Conservation (phyloP, 2,888 invertebrate species). For the Pseudococcus viburni region DNA sequence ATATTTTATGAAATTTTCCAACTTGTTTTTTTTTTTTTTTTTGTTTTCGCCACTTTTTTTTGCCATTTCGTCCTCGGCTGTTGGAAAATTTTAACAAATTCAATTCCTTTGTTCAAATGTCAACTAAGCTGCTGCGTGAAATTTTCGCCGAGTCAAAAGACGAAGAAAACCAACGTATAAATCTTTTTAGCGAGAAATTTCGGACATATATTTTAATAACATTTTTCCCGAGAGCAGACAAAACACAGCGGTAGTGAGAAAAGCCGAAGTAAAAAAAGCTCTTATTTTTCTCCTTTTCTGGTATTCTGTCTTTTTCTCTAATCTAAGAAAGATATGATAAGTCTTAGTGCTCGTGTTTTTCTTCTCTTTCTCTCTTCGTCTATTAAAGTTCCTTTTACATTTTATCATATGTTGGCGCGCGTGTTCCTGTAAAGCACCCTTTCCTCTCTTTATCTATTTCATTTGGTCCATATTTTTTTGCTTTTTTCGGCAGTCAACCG, state of each 20-base stretch:
- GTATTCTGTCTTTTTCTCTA: background rate
- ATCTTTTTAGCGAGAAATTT: slow-evolving; percentile 41
- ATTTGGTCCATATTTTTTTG: background rate
- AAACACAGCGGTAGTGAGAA: background rate
- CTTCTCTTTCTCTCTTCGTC: slow-evolving; percentile 8
- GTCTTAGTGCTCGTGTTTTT: background rate
- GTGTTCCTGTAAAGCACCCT: background rate
- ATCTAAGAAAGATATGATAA: slow-evolving; percentile 36
- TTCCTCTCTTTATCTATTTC: background rate
- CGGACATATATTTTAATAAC: slow-evolving; percentile 47
- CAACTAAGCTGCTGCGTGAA: background rate
- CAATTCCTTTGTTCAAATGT: slow-evolving; percentile 1
- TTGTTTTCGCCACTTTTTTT: background rate
- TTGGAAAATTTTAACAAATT: slow-evolving; percentile 6
- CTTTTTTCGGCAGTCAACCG: background rate
- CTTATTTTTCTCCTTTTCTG: background rate
- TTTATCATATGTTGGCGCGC: slow-evolving; percentile 8
- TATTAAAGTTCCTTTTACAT: slow-evolving; percentile 26
- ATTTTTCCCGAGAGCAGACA: slow-evolving; percentile 24
- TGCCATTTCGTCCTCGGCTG: background rate
- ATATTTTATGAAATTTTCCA: background rate
- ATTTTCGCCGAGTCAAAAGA: background rate
- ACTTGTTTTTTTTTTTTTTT: background rate
- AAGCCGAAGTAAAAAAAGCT: slow-evolving; percentile 19
- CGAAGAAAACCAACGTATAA: slow-evolving; percentile 15